phyloP scores from a whole-genome alignment of 2,113 vertebrate species.

The Hucho hucho region DNA sequence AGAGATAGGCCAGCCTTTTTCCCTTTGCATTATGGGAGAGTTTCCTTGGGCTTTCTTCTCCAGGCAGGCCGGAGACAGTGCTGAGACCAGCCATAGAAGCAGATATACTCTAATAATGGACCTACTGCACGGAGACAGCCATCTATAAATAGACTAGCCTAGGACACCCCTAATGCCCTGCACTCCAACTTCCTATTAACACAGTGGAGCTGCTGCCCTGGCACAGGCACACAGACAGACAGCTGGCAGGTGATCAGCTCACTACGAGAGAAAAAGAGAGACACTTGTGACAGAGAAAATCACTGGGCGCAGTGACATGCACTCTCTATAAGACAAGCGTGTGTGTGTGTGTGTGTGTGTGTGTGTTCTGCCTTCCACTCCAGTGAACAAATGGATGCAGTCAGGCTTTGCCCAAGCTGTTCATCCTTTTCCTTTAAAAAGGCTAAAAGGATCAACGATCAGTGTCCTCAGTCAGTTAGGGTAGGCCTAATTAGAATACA shows the following conservation, averaged over 20 bases:
- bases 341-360: no score
- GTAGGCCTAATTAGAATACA: slow-evolving; percentile 8
- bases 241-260: slow-evolving; percentile 50
- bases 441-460: slow-evolving; percentile 30
- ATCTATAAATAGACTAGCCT: slow-evolving; percentile 73
- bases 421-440: slow-evolving; percentile 19
- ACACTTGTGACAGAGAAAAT: background rate
- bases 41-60: slow-evolving; percentile 23
- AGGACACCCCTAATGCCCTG: slow-evolving; percentile 64
- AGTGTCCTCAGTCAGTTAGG: background rate
- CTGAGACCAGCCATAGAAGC: slow-evolving; percentile 45
- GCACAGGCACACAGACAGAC: slow-evolving; percentile 35
- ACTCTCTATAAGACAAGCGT: background rate
- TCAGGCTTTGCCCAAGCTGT: slow-evolving; percentile 17
- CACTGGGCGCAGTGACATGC: background rate
- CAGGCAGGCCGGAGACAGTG: slow-evolving; percentile 25
- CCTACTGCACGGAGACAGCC: slow-evolving; percentile 52
- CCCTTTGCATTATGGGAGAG: slow-evolving; percentile 7
- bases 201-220: slow-evolving; percentile 41
- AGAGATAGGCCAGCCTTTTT: slow-evolving; percentile 19
- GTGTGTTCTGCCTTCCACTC: background rate
- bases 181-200: slow-evolving; percentile 59
- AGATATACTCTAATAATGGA: slow-evolving; percentile 58
- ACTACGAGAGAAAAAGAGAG: background rate
- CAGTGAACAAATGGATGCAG: slow-evolving; percentile 21